Evolutionary conservation across 1,140 invertebrate genomes (phyloP), one percentile per base, ranked within the genome.

Genomic region (Eubasilissa regina): DNA sequence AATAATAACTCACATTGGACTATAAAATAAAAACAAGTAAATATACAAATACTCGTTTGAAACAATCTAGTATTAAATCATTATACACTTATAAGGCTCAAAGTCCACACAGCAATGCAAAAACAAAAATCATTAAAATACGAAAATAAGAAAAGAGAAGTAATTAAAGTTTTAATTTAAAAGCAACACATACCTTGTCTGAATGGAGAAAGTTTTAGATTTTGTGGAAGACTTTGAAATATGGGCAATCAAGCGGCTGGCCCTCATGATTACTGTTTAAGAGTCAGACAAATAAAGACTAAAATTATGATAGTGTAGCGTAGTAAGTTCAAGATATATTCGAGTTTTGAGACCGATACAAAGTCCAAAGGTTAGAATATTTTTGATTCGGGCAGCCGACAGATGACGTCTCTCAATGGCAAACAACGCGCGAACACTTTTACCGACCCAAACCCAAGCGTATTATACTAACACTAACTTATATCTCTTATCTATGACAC

Each of bases 361-460:
- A 45, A 76, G 74, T 76, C 74, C 74, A 76, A 76, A 76, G 74
- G 55, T 62, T 60, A 62, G 15, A 58, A 62, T 60, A 47, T 19
- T 76, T 47, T 19, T 55, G 25, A 13, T 35, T n/a, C 11, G 15
- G 4, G 51, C 70, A 53, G 48, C 17, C 45, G 45, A 35, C 13
- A 43, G 51, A 55, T 74, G 70, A 74, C 70, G 70, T 74, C 44
- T 66, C 62, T 12, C 21, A 15, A n/a, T n/a, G n/a, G n/a, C 21
- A 21, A 21, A 17, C n/a, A n/a, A n/a, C n/a, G n/a, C n/a, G n/a
- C n/a, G n/a, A n/a, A n/a, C n/a, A n/a, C n/a, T n/a, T n/a, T n/a
- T n/a, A n/a, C n/a, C n/a, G n/a, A n/a, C n/a, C n/a, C n/a, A n/a
- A n/a, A n/a, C n/a, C n/a, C n/a, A n/a, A n/a, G n/a, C n/a, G n/a